Evolutionary conservation across 2,797 vertebrate species (phyloP).

Genomic region (Leucoraja ocellata): DNA sequence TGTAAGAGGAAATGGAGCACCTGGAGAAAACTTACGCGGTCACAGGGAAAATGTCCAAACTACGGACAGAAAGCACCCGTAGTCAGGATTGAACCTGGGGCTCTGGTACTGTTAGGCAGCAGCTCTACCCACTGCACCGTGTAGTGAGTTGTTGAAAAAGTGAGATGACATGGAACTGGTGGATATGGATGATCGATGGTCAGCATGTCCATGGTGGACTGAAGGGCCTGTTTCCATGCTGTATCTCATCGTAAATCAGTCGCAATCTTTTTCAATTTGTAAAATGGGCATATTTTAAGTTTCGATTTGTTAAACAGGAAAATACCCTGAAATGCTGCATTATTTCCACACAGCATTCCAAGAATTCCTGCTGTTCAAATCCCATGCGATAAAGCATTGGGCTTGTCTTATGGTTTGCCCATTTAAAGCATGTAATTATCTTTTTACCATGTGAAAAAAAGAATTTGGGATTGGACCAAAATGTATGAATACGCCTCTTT

Average conservation of each 20-base stretch:
- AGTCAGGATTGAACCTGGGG: no score
- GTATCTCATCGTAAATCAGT: background rate
- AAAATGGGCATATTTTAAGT: background rate
- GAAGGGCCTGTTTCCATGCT: background rate
- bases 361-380: background rate
- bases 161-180: no score
- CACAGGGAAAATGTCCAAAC: no score
- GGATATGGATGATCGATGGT: no score
- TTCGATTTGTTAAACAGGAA: background rate
- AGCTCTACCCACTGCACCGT: no score
- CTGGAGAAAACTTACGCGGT: no score
- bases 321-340: background rate
- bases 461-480: background rate
- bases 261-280: no score
- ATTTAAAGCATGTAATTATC: background rate
- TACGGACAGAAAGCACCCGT: no score
- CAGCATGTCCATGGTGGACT: no score
- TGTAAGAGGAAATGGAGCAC: no score
- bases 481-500: background rate
- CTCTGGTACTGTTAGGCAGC: no score
- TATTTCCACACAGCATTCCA: conserved; percentile 8
- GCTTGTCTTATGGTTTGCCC: background rate
- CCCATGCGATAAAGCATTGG: background rate
- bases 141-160: no score
- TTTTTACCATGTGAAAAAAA: background rate